Conservation (phyloP, 2,797 vertebrate genomes). For the Capromys pilorides region DNA sequence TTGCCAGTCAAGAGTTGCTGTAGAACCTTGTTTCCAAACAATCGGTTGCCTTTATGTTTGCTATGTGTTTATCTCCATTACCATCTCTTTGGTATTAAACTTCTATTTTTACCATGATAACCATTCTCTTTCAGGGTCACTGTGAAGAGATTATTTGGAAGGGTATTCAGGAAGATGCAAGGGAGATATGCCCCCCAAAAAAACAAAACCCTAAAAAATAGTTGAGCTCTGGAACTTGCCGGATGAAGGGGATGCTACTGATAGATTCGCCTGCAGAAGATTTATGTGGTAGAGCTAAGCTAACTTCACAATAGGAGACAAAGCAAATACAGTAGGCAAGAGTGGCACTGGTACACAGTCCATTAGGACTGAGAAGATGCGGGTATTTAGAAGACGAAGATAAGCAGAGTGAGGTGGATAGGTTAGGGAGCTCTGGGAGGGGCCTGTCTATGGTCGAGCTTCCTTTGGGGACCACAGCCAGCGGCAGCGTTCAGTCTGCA, state of each 20-base stretch:
- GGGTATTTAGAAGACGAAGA: too few species aligned
- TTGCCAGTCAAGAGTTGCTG: neutral
- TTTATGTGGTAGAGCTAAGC: neutral
- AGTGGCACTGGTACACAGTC: neutral
- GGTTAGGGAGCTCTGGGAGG: neutral
- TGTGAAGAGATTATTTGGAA: neutral
- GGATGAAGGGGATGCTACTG: neutral
- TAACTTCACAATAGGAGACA: neutral
- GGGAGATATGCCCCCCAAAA: neutral
- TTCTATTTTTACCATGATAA: neutral
- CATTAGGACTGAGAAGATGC: neutral
- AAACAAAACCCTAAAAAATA: neutral
- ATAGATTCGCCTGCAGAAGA: neutral
- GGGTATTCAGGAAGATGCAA: neutral
- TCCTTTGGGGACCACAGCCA: neutral
- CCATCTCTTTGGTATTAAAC: neutral
- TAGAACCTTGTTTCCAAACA: neutral
- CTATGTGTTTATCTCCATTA: neutral
- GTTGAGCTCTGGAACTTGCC: neutral
- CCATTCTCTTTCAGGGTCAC: neutral
- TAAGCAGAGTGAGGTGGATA: neutral
- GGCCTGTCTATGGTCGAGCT: accelerated
- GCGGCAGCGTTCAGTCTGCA: neutral
- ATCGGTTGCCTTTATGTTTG: neutral
- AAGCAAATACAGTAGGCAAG: neutral